These are phyloP conservation scores for Cheilinus undulatus DNA, from an alignment of 2,113 vertebrate genomes.

Conservation along the genomic window DNA sequence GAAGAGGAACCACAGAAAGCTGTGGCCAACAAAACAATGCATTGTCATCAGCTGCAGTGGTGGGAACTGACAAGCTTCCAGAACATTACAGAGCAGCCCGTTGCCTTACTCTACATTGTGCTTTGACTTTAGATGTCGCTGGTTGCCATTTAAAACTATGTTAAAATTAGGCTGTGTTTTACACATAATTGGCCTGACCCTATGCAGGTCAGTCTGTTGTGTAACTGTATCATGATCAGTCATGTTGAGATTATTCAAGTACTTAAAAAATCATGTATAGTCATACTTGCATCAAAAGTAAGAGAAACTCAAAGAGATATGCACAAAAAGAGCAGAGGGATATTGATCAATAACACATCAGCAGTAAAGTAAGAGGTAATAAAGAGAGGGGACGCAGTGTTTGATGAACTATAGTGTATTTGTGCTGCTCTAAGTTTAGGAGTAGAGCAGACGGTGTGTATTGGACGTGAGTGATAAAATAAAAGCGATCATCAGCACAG, in stretches of 20 bases:
- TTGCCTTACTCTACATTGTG: no score
- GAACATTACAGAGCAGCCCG: no score
- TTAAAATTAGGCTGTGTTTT: no score
- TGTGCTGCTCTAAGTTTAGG: conserved; percentile 45
- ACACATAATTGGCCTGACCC: no score
- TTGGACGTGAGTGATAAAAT: conserved; percentile 61
- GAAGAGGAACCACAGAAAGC: no score
- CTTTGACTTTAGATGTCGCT: no score
- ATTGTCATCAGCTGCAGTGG: no score
- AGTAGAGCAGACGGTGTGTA: conserved; percentile 31
- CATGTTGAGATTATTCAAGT: not conserved
- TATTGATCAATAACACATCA: conserved; percentile 26
- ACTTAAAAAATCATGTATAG: not conserved
- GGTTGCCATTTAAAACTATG: no score
- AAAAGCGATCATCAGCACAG: conserved; percentile 61
- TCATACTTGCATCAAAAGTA: not conserved
- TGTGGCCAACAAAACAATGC: no score
- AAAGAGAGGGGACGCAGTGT: conserved; percentile 4
- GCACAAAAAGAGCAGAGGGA: not conserved
- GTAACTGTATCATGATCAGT: not conserved
- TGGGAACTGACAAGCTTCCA: no score
- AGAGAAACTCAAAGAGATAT: conserved; percentile 7
- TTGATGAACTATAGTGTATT: conserved; percentile 27
- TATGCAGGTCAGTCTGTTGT: not conserved
- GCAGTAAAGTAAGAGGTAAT: conserved; percentile 15